Conservation (phyloP, 2,797 vertebrate species). For the Micropoecilia bifurca region DNA sequence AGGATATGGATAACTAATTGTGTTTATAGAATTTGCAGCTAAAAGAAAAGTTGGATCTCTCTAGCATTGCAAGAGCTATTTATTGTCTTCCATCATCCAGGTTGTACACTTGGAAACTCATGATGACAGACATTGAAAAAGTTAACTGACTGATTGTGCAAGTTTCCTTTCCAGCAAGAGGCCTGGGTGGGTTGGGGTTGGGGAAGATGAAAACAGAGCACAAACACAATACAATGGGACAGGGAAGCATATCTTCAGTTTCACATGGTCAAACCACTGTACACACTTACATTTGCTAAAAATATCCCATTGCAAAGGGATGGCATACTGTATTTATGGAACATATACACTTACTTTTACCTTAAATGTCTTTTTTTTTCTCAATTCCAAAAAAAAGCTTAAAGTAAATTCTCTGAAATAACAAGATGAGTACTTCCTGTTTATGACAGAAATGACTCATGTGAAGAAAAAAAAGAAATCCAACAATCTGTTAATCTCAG, state of each 20-base stretch:
- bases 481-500: neutral
- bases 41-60: neutral
- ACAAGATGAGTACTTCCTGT: neutral
- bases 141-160: conserved; percentile 55
- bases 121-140: conserved; percentile 13
- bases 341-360: neutral
- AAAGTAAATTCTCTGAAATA: neutral
- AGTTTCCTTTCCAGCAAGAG: conserved; percentile 64
- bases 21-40: neutral
- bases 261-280: conserved; percentile 40
- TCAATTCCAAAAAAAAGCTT: neutral
- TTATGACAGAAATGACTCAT: neutral
- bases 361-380: neutral
- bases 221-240: conserved; percentile 67
- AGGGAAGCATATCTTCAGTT: conserved; percentile 55
- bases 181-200: conserved; percentile 1
- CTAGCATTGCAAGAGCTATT: neutral
- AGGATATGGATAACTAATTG: neutral
- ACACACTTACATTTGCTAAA: conserved; percentile 45
- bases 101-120: conserved; percentile 10
- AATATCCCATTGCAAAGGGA: conserved; percentile 55
- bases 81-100: neutral
- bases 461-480: neutral
- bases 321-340: conserved; percentile 17
- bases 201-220: conserved; percentile 24